Evolutionary conservation across 2,113 vertebrate species (phyloP).

Genomic region (Coryphaenoides rupestris): DNA sequence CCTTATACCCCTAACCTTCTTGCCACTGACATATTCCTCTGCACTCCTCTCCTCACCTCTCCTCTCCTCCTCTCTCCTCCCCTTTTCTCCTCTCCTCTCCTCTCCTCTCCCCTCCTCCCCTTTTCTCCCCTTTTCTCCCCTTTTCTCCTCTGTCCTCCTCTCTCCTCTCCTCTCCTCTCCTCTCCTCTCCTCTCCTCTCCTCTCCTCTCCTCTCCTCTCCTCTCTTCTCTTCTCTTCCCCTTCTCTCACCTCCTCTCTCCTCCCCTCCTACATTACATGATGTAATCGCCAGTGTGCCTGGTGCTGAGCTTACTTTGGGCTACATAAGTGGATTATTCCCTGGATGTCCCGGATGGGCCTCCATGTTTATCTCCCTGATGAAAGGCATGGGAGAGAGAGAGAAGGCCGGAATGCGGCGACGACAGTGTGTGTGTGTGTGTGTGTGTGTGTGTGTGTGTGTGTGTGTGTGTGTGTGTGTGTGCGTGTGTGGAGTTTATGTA

Average conservation of each 20-base stretch:
- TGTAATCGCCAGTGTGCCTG: constrained; percentile 64
- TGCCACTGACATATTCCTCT: background rate
- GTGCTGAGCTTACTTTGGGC: constrained; percentile 45
- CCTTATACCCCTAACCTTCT: constrained; percentile 15
- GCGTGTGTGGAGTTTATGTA: constrained; percentile 16
- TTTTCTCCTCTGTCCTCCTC: background rate
- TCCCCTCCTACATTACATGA: constrained; percentile 47
- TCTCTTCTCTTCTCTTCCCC: constrained; percentile 2
- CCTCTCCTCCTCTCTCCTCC: background rate
- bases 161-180: constrained; percentile 4
- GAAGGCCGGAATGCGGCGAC: constrained; percentile 30
- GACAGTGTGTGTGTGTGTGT: constrained; percentile 40
- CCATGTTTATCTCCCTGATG: constrained; percentile 50
- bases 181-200: background rate
- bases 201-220: background rate
- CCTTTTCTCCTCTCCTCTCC: background rate
- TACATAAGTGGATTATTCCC: constrained; percentile 68
- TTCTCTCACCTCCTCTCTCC: background rate
- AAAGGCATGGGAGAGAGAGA: constrained; percentile 18
- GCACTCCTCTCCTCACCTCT: background rate
- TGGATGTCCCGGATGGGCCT: constrained; percentile 48
- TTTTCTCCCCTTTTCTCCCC: no score
- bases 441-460: constrained; percentile 46
- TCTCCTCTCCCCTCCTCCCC: background rate
- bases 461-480: constrained; percentile 40